Base-by-base conservation (phyloP, 2,888 invertebrate genomes). In the Ichneumon xanthorius region DNA sequence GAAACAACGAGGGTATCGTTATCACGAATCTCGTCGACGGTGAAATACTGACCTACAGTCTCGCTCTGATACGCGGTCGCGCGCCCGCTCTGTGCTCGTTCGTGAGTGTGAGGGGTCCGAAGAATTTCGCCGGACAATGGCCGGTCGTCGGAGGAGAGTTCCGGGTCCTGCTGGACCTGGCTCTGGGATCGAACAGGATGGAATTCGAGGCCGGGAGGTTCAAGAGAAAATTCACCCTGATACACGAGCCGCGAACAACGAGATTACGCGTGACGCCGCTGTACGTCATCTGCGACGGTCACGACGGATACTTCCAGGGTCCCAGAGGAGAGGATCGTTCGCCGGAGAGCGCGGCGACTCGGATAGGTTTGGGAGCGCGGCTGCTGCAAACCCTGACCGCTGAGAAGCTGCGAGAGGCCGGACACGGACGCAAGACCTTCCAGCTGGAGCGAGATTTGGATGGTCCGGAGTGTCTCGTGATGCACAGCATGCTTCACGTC, bases 371-470 rank as follows among this genome's bases (percentile, higher is more conserved):
- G 6, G 97, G 97, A 68, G 95, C 97, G 14, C 96, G 97, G 91
- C 94, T 99, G 73, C 96, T 99, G 85, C 99, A 99, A 94, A 96
- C 97, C 83, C 95, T 99, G 88, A 97, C 97, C 86, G 98, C 98
- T 0, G 98, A 99, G 94, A 98, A 98, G 93, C 94, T 99, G 33
- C 95, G 96, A 87, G 97, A 98, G 93, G 96, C 96, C 88, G 97
- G 97, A 14, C 95, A 97, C 78, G 96, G 96, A 1, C 95, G 97
- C 86, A 97, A 97, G 94, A 97, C 98, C 1, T 99, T 99, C 94
- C 96, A 96, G 89, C 93, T 98, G 33, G 97, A 97, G 92, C 95
- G 95, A 87, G 95, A 96, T 90, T 93, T 96, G 4, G 95, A 96
- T 87, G 94, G 95, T 2, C 94, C 95, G 19, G 95, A 96, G 89